Evolutionary conservation across 2,888 invertebrate genomes (phyloP).

Genomic region (Gasteruption jaculator): DNA sequence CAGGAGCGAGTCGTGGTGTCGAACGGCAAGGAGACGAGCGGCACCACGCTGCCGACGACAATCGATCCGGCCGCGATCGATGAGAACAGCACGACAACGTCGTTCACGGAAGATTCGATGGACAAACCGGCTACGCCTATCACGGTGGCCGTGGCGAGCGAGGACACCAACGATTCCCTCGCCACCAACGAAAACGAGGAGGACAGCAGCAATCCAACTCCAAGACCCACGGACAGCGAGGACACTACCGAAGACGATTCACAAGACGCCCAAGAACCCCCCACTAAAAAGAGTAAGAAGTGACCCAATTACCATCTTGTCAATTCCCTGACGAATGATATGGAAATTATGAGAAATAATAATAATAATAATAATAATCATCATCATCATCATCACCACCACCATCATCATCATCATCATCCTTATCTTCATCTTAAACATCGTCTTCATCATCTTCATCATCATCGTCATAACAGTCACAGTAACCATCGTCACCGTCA

Average conservation of each 20-base stretch:
- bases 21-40: conserved; percentile 52
- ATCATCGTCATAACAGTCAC: too few relatives aligned
- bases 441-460: too few relatives aligned
- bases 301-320: too few relatives aligned
- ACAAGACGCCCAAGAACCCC: conserved; percentile 52
- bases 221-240: conserved; percentile 47
- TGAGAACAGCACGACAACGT: conserved; percentile 71
- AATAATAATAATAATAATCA: too few relatives aligned
- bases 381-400: too few relatives aligned
- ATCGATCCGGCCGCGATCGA: conserved; percentile 58
- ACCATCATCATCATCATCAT: too few relatives aligned
- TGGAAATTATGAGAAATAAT: too few relatives aligned
- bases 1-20: conserved; percentile 55
- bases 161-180: conserved; percentile 57
- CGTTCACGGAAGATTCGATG: conserved; percentile 72
- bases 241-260: conserved; percentile 46
- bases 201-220: conserved; percentile 38
- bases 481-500: too few relatives aligned
- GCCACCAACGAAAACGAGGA: conserved; percentile 54
- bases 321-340: too few relatives aligned
- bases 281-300: conserved; percentile 57
- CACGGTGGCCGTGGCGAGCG: conserved; percentile 50
- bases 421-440: too few relatives aligned
- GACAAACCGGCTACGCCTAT: conserved; percentile 63
- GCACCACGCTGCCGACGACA: conserved; percentile 46